Evolutionary conservation across 2,113 vertebrate species (phyloP).

Genomic region (Lethenteron camtschaticum): DNA sequence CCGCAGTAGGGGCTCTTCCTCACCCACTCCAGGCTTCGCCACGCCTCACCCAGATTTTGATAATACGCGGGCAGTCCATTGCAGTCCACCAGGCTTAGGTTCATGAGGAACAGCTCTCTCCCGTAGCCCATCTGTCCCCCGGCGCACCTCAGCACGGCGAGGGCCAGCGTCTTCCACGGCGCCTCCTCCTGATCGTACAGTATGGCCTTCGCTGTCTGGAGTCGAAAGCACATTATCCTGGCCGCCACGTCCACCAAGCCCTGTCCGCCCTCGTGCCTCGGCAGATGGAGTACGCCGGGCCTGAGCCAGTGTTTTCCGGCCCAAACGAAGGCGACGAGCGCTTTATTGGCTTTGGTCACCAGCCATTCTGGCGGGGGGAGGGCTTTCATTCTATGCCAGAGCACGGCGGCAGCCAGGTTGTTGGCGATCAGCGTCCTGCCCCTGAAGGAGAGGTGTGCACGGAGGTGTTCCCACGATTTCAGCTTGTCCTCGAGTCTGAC

Average conservation of each 20-base stretch:
- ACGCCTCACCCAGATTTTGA: no score
- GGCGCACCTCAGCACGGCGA: no score
- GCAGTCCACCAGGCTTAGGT: no score
- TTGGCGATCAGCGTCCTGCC: not conserved
- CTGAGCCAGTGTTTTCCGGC: not conserved
- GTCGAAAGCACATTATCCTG: not conserved
- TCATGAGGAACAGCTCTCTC: no score
- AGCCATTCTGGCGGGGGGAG: not conserved
- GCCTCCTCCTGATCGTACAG: no score
- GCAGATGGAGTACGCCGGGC: not conserved
- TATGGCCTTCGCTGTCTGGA: not conserved
- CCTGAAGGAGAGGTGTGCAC: not conserved
- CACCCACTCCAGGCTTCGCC: no score
- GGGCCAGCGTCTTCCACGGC: no score
- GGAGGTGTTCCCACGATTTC: not conserved
- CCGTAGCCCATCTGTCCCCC: no score
- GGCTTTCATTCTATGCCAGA: not conserved
- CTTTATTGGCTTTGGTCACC: not conserved
- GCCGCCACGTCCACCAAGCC: not conserved
- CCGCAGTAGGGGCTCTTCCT: no score
- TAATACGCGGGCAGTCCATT: no score
- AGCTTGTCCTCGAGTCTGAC: not conserved
- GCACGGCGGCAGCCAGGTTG: not conserved
- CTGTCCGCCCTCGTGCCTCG: not conserved
- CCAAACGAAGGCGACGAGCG: not conserved